Evolutionary conservation across 2,888 invertebrate genomes (phyloP).

Genomic region (Parascotia fuliginaria): DNA sequence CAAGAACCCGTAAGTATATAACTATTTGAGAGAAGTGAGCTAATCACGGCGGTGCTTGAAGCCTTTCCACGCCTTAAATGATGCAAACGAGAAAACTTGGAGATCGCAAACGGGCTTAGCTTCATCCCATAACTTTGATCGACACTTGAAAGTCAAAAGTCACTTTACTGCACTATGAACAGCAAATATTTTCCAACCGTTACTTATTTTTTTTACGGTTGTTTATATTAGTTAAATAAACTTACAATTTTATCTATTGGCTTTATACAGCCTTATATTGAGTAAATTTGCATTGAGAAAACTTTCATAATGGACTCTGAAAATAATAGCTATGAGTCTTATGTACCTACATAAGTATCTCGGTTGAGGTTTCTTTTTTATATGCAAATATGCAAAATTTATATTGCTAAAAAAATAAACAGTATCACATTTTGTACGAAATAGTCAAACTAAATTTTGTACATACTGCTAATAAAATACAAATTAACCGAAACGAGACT

Average conservation of each 20-base stretch:
- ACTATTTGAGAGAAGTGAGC: conserved; percentile 56
- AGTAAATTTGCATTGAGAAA: conserved; percentile 11
- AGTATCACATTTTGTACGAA: no score
- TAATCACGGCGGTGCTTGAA: conserved; percentile 71
- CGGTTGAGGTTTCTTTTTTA: no score
- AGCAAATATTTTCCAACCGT: conserved; percentile 39
- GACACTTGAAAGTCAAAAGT: conserved; percentile 72
- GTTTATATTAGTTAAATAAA: conserved; percentile 11
- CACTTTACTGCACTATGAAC: conserved; percentile 55
- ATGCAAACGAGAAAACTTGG: conserved; percentile 80
- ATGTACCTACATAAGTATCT: background rate
- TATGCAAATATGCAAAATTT: no score
- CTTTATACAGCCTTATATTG: conserved; percentile 9
- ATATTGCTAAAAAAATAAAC: no score
- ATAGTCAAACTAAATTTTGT: no score
- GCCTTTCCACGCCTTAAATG: conserved; percentile 73
- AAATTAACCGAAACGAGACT: no score
- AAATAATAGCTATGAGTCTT: background rate
- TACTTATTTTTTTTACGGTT: conserved; percentile 17
- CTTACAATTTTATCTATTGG: conserved; percentile 14
- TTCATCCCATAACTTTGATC: conserved; percentile 76
- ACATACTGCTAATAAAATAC: no score
- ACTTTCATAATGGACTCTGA: conserved; percentile 14
- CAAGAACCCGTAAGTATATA: conserved; percentile 53
- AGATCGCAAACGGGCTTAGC: conserved; percentile 71